These are phyloP conservation scores for Harpagifer antarcticus DNA, from an alignment of 2,797 vertebrate species.

Conservation along the genomic window DNA sequence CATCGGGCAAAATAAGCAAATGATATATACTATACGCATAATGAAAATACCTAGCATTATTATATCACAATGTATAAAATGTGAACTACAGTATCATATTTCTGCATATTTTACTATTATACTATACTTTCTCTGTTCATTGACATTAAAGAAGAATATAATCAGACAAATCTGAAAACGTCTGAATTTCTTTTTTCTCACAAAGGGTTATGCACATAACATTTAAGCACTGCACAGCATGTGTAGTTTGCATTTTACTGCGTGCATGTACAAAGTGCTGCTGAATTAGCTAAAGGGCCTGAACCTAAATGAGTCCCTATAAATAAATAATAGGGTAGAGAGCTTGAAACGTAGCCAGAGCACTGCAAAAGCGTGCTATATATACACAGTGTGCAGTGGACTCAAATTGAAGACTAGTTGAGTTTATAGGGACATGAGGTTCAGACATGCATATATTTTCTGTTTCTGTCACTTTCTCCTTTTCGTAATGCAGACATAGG, in stretches of 20 bases:
- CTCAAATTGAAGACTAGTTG: background rate
- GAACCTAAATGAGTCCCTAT: constrained; percentile 31
- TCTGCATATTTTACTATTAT: too few species aligned
- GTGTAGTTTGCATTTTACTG: constrained; percentile 15
- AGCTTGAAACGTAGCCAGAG: constrained; percentile 7
- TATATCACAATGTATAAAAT: background rate
- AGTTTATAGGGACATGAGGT: background rate
- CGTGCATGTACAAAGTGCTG: constrained; percentile 5
- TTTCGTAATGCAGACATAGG: constrained; percentile 14
- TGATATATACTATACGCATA: background rate
- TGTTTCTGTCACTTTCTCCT: background rate
- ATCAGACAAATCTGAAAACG: background rate
- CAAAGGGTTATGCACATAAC: background rate
- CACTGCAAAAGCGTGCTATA: constrained; percentile 1
- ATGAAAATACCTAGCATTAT: background rate
- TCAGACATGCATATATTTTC: background rate
- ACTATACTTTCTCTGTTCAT: background rate
- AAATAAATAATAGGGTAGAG: constrained; percentile 44
- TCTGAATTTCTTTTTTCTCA: background rate
- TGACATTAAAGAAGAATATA: background rate
- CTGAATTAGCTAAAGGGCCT: constrained; percentile 20
- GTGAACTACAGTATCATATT: background rate
- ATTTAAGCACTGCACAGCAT: background rate
- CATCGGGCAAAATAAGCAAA: too few species aligned
- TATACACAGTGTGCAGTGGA: background rate